A percentile compares a stretch with the other conserved stretches of the same genome.
These are phyloP conservation scores for Spizaetus ornatus DNA, from an alignment of 2,113 vertebrate genomes.

Conservation along the genomic window DNA sequence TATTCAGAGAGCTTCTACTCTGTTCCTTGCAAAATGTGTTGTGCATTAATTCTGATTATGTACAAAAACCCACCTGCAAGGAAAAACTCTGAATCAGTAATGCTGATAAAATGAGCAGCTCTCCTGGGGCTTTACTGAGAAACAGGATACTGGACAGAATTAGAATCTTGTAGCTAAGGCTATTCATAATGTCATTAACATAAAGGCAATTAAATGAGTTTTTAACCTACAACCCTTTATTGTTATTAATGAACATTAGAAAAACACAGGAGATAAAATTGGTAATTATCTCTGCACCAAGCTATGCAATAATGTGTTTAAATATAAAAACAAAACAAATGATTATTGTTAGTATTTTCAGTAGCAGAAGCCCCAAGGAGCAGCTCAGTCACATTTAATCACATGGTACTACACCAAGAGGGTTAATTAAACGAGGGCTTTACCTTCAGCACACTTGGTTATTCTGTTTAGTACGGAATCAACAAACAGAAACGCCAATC, in stretches of 20 bases:
- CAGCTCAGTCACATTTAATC: slow-evolving; percentile 92
- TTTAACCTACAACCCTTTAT: slow-evolving; percentile 99
- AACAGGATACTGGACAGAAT: slow-evolving; percentile 94
- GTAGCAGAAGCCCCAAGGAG: slow-evolving; percentile 85
- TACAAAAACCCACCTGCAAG: slow-evolving; percentile 88
- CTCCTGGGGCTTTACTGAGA: slow-evolving; percentile 86
- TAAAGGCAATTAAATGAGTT: slow-evolving; percentile 99
- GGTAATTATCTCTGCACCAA: slow-evolving; percentile 96
- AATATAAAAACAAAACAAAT: slow-evolving; percentile 96
- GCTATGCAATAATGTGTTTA: slow-evolving; percentile 90
- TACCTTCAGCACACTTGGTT: slow-evolving; percentile 78
- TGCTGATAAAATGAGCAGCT: slow-evolving; percentile 93
- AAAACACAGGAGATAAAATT: slow-evolving; percentile 89
- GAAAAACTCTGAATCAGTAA: slow-evolving; percentile 88
- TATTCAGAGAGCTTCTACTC: slow-evolving; percentile 86
- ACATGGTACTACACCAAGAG: slow-evolving; percentile 87
- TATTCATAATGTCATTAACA: slow-evolving; percentile 99
- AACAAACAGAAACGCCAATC: slow-evolving; percentile 77
- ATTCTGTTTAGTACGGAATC: slow-evolving; percentile 79
- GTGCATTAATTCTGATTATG: slow-evolving; percentile 98
- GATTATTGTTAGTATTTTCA: slow-evolving; percentile 92
- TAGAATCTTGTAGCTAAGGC: slow-evolving; percentile 89
- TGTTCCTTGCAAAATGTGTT: slow-evolving; percentile 85
- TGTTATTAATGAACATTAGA: slow-evolving; percentile 99
- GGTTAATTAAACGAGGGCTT: slow-evolving; percentile 94